Evolutionary conservation across 2,113 vertebrate genomes (phyloP).

Genomic region (Lycaon pictus): DNA sequence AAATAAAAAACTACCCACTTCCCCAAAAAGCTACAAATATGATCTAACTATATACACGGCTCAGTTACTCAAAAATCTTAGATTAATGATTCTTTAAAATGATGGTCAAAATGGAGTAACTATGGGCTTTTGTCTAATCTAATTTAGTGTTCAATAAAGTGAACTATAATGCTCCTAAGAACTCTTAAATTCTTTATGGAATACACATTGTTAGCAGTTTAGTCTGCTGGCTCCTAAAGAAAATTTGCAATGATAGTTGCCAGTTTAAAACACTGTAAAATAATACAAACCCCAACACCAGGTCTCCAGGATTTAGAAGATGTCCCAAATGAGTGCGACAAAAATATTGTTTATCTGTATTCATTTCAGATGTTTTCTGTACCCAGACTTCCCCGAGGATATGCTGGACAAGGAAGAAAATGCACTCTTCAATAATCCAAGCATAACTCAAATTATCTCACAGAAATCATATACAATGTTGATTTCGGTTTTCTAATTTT

Average conservation of each 20-base stretch:
- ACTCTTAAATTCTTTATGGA: conserved; percentile 23
- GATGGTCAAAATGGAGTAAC: conserved; percentile 31
- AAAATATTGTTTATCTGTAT: conserved; percentile 96
- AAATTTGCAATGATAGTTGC: neutral
- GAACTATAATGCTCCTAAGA: neutral
- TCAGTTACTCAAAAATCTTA: conserved; percentile 44
- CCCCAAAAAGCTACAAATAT: neutral
- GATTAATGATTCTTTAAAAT: conserved; percentile 19
- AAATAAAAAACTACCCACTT: neutral
- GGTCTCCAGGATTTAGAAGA: conserved; percentile 96
- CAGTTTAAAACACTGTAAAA: conserved; percentile 56
- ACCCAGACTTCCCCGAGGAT: conserved; percentile 97
- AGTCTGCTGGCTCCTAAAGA: conserved; percentile 21
- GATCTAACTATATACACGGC: neutral
- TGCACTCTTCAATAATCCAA: conserved; percentile 51
- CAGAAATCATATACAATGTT: conserved; percentile 40
- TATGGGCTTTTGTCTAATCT: neutral
- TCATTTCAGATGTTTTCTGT: conserved; percentile 96
- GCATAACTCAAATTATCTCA: neutral
- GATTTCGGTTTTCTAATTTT: conserved; percentile 35
- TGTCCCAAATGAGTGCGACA: conserved; percentile 97
- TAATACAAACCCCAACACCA: conserved; percentile 94
- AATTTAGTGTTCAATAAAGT: conserved; percentile 49
- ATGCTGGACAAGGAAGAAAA: conserved; percentile 90
- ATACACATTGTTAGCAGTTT: conserved; percentile 30